phyloP scores from a whole-genome alignment of 2,888 invertebrate species.

The Enoplolaimus lenunculus region DNA sequence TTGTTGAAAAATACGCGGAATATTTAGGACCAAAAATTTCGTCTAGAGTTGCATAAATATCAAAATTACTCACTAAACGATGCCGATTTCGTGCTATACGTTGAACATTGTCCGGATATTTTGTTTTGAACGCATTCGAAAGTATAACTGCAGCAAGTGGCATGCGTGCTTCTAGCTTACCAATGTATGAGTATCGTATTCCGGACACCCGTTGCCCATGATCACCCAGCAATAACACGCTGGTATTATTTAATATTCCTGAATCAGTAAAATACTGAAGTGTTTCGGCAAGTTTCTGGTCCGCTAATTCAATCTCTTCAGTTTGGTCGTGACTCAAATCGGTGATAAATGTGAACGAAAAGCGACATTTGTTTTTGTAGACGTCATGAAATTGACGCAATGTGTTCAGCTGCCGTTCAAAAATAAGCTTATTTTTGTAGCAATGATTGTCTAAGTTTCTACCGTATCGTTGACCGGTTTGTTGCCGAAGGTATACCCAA shows the following conservation, averaged over 20 bases:
- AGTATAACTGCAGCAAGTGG: conserved; percentile 58
- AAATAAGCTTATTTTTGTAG: not conserved
- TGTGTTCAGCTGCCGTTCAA: not conserved
- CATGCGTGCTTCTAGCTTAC: conserved; percentile 63
- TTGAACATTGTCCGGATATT: not conserved
- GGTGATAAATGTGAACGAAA: conserved; percentile 70
- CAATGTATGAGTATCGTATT: conserved; percentile 47
- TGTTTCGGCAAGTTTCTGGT: conserved; percentile 47
- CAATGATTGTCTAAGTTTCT: not conserved
- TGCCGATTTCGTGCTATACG: not conserved
- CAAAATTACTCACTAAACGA: not conserved
- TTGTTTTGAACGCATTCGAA: not conserved
- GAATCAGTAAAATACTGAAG: conserved; percentile 23
- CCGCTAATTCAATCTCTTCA: conserved; percentile 61
- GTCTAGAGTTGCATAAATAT: not conserved
- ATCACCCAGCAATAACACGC: conserved; percentile 37
- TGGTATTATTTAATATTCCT: conserved; percentile 24
- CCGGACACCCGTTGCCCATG: conserved; percentile 42
- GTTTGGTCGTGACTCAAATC: conserved; percentile 69
- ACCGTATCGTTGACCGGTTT: not conserved
- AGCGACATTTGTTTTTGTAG: conserved; percentile 49
- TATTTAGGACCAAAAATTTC: not conserved
- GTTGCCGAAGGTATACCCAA: not conserved
- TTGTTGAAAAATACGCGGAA: too few relatives aligned
- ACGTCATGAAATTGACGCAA: not conserved